Percentiles rank a stretch among this genome's conserved stretches.
Conservation (phyloP, 2,888 invertebrate species). For the Koerneria pararmatus region DNA sequence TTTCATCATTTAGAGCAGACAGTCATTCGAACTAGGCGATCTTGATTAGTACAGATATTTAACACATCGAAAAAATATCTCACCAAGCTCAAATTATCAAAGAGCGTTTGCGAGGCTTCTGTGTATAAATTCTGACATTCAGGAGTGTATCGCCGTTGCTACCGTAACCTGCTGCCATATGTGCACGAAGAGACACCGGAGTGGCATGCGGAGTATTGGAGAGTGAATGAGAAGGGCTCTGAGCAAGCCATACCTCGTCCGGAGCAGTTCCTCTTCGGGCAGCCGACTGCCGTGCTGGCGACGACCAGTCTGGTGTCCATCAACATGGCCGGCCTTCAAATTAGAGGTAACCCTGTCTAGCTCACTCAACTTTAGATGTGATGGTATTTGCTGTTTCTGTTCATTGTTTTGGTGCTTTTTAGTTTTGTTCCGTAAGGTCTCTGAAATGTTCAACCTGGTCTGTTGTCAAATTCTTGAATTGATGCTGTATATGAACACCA, state of each 20-base stretch:
- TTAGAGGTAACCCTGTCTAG: no score
- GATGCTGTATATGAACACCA: no score
- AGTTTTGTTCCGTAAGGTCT: no score
- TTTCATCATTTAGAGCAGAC: no score
- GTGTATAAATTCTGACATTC: constrained; percentile 13
- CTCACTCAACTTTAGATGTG: no score
- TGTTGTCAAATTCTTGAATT: no score
- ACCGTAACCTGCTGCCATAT: constrained; percentile 48
- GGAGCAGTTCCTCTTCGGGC: constrained; percentile 18
- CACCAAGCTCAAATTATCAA: background rate
- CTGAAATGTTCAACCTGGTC: no score
- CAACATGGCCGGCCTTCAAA: constrained; percentile 20
- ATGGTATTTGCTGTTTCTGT: no score
- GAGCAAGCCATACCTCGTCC: constrained; percentile 16
- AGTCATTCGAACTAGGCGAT: no score
- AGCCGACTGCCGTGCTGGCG: background rate
- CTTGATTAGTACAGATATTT: no score
- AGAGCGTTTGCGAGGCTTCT: background rate
- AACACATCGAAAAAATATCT: no score
- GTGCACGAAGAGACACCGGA: constrained; percentile 53
- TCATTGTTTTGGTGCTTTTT: no score
- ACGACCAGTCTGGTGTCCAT: constrained; percentile 13
- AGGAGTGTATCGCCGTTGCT: constrained; percentile 55
- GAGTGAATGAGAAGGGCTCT: background rate
- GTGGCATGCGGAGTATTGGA: constrained; percentile 54